phyloP scores from a whole-genome alignment of 2,888 invertebrate species.

The Lumbricus terrestris region DNA sequence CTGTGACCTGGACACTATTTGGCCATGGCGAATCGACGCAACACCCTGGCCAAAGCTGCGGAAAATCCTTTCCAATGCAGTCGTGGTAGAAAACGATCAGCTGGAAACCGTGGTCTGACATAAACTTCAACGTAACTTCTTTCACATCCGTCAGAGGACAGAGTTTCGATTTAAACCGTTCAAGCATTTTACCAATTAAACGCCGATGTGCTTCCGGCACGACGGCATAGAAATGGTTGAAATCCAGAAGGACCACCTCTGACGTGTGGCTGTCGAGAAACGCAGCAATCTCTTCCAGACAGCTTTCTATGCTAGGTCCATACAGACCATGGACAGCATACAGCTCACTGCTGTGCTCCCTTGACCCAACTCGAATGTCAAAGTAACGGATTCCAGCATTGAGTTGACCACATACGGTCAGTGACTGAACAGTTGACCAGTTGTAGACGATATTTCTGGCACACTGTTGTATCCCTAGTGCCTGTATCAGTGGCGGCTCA shows the following conservation, averaged over 20 bases:
- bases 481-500: not conserved
- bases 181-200: not conserved
- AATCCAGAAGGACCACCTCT: not conserved
- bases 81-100: not conserved
- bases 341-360: not conserved
- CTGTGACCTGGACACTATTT: not conserved
- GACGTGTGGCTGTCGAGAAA: not conserved
- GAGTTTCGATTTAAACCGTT: not conserved
- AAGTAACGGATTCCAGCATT: not conserved
- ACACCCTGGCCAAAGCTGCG: not conserved
- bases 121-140: not conserved
- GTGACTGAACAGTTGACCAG: not conserved
- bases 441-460: constrained; percentile 5
- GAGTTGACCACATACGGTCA: not conserved
- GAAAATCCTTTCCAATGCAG: not conserved
- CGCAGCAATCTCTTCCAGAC: not conserved
- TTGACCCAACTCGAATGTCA: not conserved
- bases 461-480: not conserved
- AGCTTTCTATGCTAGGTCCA: not conserved
- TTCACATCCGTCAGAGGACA: not conserved
- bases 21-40: not conserved
- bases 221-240: not conserved
- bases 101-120: not conserved
- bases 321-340: not conserved
- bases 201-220: not conserved